phyloP scores from a whole-genome alignment of 30 jellyfish, hydroid and myxozoan species.

The Sanderia malayensis region DNA sequence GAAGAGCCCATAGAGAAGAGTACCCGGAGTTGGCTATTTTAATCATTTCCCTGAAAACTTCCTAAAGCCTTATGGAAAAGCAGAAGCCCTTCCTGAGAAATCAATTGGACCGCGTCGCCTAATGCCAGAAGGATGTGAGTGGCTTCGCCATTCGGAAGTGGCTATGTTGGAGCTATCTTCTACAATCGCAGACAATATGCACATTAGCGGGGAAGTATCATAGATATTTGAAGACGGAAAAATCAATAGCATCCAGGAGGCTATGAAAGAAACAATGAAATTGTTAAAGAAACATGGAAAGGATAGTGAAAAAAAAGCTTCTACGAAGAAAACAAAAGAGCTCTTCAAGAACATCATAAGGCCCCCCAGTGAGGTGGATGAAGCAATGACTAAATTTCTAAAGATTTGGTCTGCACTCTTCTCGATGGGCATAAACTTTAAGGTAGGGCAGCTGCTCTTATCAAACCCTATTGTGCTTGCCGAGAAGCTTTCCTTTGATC shows the following conservation, averaged over 20 bases:
- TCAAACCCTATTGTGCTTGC: no score
- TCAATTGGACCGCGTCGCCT: no score
- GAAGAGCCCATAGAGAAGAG: no score
- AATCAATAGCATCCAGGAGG: neutral
- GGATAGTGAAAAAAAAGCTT: neutral
- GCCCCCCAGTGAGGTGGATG: neutral
- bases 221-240: neutral
- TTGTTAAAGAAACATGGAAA: neutral
- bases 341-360: neutral
- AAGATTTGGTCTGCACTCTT: constrained; percentile 21
- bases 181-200: constrained; percentile 1
- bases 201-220: neutral
- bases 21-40: constrained; percentile 20
- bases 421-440: no score
- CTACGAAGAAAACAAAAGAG: neutral
- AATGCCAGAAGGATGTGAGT: no score
- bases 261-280: neutral
- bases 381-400: neutral
- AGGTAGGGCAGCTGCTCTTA: neutral
- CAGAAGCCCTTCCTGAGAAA: constrained; percentile 8
- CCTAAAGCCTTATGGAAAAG: constrained; percentile 21
- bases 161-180: constrained; percentile 8
- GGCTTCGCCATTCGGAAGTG: constrained; percentile 16
- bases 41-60: constrained; percentile 28
- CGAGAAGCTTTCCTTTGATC: no score